Evolutionary conservation across 2,888 invertebrate species (phyloP).

Genomic region (Limnephilus rhombicus): DNA sequence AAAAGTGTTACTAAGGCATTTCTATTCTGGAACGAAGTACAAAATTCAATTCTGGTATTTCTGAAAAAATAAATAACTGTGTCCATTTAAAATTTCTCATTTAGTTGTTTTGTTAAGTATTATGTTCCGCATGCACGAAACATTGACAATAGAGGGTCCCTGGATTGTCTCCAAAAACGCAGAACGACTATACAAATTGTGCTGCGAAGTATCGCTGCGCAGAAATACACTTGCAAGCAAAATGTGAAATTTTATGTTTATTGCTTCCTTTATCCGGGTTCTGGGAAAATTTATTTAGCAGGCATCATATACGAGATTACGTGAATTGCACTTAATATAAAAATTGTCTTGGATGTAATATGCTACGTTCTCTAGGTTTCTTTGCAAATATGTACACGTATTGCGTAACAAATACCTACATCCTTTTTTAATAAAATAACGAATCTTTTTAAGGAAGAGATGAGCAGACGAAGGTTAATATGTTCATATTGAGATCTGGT

Average conservation of each 20-base stretch:
- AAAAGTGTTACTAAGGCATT: too few relatives aligned
- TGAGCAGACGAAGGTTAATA: background rate
- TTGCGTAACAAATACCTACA: background rate
- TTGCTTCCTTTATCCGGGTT: constrained; percentile 5
- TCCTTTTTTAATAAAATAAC: background rate
- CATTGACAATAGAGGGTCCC: constrained; percentile 43
- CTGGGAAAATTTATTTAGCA: background rate
- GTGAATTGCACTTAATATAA: background rate
- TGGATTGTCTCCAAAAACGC: constrained; percentile 52
- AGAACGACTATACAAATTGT: background rate
- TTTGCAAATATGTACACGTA: background rate
- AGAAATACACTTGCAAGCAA: background rate
- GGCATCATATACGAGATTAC: background rate
- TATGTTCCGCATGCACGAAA: background rate
- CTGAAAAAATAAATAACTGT: background rate
- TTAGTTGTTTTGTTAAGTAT: background rate
- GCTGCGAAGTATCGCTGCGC: background rate
- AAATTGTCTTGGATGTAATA: background rate
- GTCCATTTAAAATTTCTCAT: background rate
- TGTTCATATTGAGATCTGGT: background rate
- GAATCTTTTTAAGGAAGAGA: too few relatives aligned
- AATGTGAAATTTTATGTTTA: constrained; percentile 31
- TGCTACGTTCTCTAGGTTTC: background rate
- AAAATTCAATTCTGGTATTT: too few relatives aligned
- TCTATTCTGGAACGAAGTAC: too few relatives aligned